These are phyloP conservation scores for Mimachlamys varia DNA, from an alignment of 2,888 invertebrate genomes.

Conservation along the genomic window DNA sequence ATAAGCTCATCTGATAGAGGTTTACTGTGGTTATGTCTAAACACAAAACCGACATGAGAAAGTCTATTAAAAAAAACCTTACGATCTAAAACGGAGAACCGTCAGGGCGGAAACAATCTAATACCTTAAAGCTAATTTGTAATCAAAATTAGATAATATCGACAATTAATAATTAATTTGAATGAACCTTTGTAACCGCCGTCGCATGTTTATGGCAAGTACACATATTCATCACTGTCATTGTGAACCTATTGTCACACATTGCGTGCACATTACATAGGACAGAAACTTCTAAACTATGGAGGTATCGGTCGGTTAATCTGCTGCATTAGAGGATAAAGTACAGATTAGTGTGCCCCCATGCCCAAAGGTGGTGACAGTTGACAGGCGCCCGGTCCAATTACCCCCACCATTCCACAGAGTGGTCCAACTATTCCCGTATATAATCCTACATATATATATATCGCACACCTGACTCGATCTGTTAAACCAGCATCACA, in stretches of 20 bases:
- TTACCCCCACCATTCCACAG: neutral
- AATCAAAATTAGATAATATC: neutral
- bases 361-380: neutral
- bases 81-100: neutral
- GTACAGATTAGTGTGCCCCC: neutral
- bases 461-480: neutral
- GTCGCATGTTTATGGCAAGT: neutral
- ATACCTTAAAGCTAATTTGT: neutral
- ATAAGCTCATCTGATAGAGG: neutral
- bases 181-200: neutral
- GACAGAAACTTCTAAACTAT: neutral
- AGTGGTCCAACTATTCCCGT: conserved; percentile 1
- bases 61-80: neutral
- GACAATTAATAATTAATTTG: neutral
- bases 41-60: neutral
- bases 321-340: neutral
- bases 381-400: neutral
- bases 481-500: neutral
- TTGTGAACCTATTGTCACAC: neutral
- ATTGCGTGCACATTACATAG: neutral
- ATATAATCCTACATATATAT: neutral
- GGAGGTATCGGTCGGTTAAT: neutral
- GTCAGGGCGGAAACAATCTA: neutral
- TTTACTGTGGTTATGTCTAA: neutral
- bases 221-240: conserved; percentile 13